A percentile compares a stretch with the other conserved stretches of the same genome.
Conservation (phyloP, 2,113 vertebrate genomes). For the crab-eating macaque (Macaca fascicularis) region DNA sequence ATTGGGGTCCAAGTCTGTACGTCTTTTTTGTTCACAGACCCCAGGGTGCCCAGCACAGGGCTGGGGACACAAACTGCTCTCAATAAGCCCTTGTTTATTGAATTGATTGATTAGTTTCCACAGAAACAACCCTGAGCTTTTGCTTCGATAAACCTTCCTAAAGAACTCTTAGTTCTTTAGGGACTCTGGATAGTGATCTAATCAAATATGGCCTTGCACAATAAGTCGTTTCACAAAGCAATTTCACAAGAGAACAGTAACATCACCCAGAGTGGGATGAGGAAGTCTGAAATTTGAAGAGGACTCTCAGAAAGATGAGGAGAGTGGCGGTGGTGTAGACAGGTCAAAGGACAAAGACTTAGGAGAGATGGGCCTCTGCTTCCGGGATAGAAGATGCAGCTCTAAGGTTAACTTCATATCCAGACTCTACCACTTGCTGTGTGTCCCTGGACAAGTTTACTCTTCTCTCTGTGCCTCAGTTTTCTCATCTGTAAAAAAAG, state of each 20-base stretch:
- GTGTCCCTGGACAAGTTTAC: neutral
- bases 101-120: neutral
- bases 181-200: slow-evolving; percentile 39
- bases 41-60: neutral
- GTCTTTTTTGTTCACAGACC: neutral
- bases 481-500: neutral
- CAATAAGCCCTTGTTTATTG: neutral
- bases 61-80: neutral
- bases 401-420: neutral
- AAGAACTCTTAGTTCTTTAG: slow-evolving; percentile 22
- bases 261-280: neutral
- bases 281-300: slow-evolving; percentile 54
- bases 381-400: neutral
- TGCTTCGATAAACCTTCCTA: neutral
- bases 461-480: neutral
- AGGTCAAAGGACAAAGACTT: neutral
- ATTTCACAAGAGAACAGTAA: slow-evolving; percentile 64
- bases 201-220: slow-evolving; percentile 57
- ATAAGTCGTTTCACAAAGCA: slow-evolving; percentile 49
- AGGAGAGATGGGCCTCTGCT: neutral
- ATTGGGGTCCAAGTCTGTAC: neutral
- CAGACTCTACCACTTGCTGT: neutral
- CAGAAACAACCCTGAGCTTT: neutral
- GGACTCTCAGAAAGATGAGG: neutral
- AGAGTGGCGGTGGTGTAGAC: neutral